phyloP scores from a whole-genome alignment of 2,113 vertebrate species.

The Hydrolagus affinis region DNA sequence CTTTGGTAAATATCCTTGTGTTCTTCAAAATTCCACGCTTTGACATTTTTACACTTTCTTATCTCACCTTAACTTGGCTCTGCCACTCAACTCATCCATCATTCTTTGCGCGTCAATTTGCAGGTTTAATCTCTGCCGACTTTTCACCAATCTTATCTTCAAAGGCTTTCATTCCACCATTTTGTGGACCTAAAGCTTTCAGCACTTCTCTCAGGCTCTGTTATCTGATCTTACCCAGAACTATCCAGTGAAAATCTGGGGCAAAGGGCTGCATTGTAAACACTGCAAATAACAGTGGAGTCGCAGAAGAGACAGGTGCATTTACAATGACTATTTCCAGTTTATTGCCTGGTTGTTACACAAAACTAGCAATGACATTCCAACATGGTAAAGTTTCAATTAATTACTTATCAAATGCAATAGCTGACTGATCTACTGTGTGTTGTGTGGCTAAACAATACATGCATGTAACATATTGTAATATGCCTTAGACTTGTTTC shows the following conservation, averaged over 20 bases:
- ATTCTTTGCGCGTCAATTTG: conserved; percentile 57
- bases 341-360: not conserved
- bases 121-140: conserved; percentile 55
- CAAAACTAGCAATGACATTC: not conserved
- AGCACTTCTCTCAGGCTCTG: conserved; percentile 20
- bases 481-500: not conserved
- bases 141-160: conserved; percentile 60
- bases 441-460: not conserved
- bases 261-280: not conserved
- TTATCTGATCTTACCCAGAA: not conserved
- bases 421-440: not conserved
- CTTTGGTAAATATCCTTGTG: not conserved
- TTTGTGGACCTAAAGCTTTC: conserved; percentile 48
- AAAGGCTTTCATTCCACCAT: conserved; percentile 47
- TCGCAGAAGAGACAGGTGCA: not conserved
- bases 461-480: not conserved
- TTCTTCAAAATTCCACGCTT: conserved; percentile 2
- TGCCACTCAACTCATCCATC: conserved; percentile 48
- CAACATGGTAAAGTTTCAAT: not conserved
- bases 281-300: not conserved
- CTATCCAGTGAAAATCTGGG: not conserved
- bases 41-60: conserved; percentile 41
- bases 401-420: not conserved
- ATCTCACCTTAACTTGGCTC: conserved; percentile 61
- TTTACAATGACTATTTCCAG: not conserved